A percentile compares a stretch with the other conserved stretches of the same genome.
Conservation (phyloP, 2,888 invertebrate species). For the Gasteruption jaculator region DNA sequence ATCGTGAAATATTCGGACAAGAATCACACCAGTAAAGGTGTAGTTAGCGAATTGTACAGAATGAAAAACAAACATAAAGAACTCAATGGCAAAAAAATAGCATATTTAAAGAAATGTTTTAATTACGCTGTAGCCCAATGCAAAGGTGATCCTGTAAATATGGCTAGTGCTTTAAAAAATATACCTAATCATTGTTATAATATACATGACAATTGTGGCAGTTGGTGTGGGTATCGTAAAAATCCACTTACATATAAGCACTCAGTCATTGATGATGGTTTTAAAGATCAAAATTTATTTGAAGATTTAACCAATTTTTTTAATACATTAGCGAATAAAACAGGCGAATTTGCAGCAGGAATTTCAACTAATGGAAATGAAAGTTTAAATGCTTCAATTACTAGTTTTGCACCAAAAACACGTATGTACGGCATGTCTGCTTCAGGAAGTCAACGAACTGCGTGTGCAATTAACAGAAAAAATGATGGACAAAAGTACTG, state of each 20-base stretch:
- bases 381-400: slow-evolving; percentile 6
- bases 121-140: slow-evolving; percentile 3
- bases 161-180: background rate
- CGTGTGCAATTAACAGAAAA: slow-evolving; percentile 9
- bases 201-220: background rate
- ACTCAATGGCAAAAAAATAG: slow-evolving; percentile 1
- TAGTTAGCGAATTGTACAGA: slow-evolving; percentile 3
- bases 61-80: slow-evolving; percentile 10
- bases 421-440: slow-evolving; percentile 9
- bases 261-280: slow-evolving; percentile 6
- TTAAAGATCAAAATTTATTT: slow-evolving; percentile 8
- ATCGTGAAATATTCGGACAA: slow-evolving; percentile 10
- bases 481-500: slow-evolving; percentile 10
- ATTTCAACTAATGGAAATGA: slow-evolving; percentile 11
- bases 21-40: slow-evolving; percentile 10
- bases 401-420: slow-evolving; percentile 9
- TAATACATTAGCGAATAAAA: background rate
- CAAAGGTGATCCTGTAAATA: background rate
- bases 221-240: background rate
- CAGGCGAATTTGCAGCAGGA: background rate
- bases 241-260: slow-evolving; percentile 1
- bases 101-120: slow-evolving; percentile 7
- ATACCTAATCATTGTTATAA: background rate
- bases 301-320: slow-evolving; percentile 4
- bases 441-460: slow-evolving; percentile 2